These are phyloP conservation scores for Neodiprion virginianus DNA, from an alignment of 1,140 invertebrate species.

Conservation along the genomic window DNA sequence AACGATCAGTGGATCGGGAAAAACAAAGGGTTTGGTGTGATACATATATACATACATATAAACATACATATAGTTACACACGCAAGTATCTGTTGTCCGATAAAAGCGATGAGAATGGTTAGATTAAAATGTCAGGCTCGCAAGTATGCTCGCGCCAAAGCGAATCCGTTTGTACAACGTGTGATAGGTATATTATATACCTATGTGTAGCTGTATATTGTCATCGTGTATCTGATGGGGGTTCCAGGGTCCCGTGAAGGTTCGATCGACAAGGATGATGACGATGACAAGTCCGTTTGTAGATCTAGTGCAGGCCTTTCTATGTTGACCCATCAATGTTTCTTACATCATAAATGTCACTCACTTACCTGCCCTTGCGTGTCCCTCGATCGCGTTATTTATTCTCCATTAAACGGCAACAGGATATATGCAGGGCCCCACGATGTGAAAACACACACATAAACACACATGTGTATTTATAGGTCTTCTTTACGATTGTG, in stretches of 20 bases:
- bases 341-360: not conserved
- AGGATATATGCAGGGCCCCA: not conserved
- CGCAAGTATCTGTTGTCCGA: not conserved
- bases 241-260: not conserved
- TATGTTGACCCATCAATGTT: not conserved
- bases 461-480: not conserved
- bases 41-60: too few species aligned
- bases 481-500: not conserved
- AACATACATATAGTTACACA: not conserved
- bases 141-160: not conserved
- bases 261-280: not conserved
- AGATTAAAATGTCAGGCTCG: not conserved
- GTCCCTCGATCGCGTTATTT: not conserved
- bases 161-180: not conserved
- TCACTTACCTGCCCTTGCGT: constrained; percentile 1
- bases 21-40: too few species aligned
- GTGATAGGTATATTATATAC: too few species aligned
- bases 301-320: not conserved
- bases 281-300: not conserved
- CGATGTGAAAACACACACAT: not conserved
- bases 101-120: not conserved
- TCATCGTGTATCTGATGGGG: not conserved
- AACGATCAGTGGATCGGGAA: too few species aligned
- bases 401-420: not conserved
- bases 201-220: not conserved